phyloP scores from a whole-genome alignment of 2,113 vertebrate species.

The Cyrtonyx montezumae region DNA sequence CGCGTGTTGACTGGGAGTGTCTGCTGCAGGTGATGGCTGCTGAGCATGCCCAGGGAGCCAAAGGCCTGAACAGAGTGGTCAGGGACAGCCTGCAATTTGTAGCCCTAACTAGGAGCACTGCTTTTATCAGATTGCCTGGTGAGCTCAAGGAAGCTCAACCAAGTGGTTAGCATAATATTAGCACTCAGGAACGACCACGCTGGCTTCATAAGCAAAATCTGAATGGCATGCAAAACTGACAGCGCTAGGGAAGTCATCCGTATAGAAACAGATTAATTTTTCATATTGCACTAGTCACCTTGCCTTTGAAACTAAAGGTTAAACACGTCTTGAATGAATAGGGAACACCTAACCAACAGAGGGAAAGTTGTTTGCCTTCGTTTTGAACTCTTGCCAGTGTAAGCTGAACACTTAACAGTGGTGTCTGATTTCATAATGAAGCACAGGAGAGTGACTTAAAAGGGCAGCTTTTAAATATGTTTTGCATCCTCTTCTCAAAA shows the following conservation, averaged over 20 bases:
- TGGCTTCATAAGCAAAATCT: neutral
- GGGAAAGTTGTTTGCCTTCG: neutral
- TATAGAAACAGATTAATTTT: neutral
- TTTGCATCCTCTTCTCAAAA: neutral
- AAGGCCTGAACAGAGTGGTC: neutral
- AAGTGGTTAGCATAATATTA: neutral
- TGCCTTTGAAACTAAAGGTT: conserved; percentile 5
- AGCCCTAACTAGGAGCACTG: neutral
- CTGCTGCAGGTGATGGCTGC: neutral
- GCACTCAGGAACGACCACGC: accelerated
- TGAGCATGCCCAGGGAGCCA: accelerated
- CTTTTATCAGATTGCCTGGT: neutral
- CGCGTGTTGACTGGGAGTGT: accelerated
- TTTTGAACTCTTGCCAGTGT: neutral
- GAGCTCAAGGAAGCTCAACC: neutral
- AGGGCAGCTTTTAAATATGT: neutral
- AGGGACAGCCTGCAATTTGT: neutral
- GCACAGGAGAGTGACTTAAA: neutral
- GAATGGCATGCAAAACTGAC: accelerated
- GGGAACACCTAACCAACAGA: neutral
- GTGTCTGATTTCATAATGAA: neutral
- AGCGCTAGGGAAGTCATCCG: neutral
- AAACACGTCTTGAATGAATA: neutral
- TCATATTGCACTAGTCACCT: neutral
- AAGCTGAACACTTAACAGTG: neutral